These are phyloP conservation scores for Lagorchestes hirsutus DNA, from an alignment of 2,797 vertebrate genomes.

Conservation along the genomic window DNA sequence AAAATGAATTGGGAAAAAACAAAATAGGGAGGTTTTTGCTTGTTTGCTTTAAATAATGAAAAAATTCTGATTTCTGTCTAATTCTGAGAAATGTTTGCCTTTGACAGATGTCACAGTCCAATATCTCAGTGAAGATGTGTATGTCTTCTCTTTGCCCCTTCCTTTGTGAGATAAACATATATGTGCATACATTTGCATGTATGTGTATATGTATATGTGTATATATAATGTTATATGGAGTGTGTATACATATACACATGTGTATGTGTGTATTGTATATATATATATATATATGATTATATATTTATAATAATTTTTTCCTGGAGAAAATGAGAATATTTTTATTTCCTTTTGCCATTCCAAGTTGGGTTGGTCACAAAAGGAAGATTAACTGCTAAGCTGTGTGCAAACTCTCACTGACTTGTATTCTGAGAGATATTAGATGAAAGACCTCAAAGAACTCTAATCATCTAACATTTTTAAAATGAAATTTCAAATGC, in stretches of 20 bases:
- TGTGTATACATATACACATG: too few species aligned
- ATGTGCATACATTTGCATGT: too few species aligned
- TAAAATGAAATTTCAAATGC: conserved; percentile 15
- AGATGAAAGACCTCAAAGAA: conserved; percentile 12
- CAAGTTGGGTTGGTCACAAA: background rate
- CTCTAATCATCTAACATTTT: conserved; percentile 1
- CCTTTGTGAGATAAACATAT: background rate
- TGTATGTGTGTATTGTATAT: too few species aligned
- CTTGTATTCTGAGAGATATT: conserved; percentile 1
- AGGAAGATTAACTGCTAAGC: background rate
- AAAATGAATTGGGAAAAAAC: background rate
- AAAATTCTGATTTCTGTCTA: conserved; percentile 27
- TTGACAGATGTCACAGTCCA: conserved; percentile 22
- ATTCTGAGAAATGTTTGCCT: conserved; percentile 23
- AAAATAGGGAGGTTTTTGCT: background rate
- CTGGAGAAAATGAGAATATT: conserved; percentile 16
- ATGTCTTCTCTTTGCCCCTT: conserved; percentile 7
- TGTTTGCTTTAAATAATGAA: conserved; percentile 49
- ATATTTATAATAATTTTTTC: conserved; percentile 10
- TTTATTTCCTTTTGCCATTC: conserved; percentile 54
- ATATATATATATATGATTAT: too few species aligned
- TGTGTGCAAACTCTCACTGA: background rate
- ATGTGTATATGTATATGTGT: too few species aligned
- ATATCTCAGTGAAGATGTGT: background rate
- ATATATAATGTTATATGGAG: too few species aligned